These are phyloP conservation scores for Porites rus DNA, from an alignment of 92 coral and sea anemone genomes.

Conservation along the genomic window DNA sequence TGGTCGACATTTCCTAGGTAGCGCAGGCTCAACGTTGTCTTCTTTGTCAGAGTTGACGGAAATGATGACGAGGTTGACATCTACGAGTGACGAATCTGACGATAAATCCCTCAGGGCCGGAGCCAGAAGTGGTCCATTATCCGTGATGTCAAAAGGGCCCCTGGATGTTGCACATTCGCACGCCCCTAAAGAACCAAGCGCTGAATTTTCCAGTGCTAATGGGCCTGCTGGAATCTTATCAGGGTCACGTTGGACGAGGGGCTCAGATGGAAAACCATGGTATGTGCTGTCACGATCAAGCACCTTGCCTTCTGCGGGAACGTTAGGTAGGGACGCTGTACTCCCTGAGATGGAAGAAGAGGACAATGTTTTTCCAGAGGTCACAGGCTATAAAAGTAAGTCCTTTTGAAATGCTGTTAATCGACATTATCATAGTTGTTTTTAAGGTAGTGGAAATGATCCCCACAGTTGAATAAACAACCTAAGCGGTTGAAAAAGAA, in stretches of 20 bases:
- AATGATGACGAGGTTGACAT: slow-evolving; percentile 68
- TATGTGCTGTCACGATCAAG: slow-evolving; percentile 43
- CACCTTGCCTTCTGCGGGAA: slow-evolving; percentile 26
- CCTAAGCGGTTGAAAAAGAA: too few species aligned
- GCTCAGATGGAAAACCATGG: slow-evolving; percentile 47
- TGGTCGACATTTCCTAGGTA: slow-evolving; percentile 19
- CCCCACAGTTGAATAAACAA: too few species aligned
- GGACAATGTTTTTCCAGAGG: slow-evolving; percentile 16
- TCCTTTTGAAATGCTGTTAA: too few species aligned
- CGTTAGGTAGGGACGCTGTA: background rate
- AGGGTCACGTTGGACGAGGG: slow-evolving; percentile 34
- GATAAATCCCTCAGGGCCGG: background rate
- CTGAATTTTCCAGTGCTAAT: background rate
- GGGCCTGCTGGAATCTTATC: background rate
- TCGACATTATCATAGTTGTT: too few species aligned
- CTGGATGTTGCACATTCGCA: background rate
- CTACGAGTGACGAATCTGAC: slow-evolving; percentile 65
- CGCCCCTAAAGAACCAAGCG: background rate
- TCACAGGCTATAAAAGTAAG: too few species aligned
- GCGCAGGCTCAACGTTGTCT: slow-evolving; percentile 60
- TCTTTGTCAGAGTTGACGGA: slow-evolving; percentile 72
- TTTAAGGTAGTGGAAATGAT: too few species aligned
- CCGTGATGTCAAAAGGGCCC: background rate
- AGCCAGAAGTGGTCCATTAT: background rate
- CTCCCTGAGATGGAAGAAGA: background rate